Conservation (phyloP, 2,113 vertebrate genomes). For the Ictalurus furcatus region DNA sequence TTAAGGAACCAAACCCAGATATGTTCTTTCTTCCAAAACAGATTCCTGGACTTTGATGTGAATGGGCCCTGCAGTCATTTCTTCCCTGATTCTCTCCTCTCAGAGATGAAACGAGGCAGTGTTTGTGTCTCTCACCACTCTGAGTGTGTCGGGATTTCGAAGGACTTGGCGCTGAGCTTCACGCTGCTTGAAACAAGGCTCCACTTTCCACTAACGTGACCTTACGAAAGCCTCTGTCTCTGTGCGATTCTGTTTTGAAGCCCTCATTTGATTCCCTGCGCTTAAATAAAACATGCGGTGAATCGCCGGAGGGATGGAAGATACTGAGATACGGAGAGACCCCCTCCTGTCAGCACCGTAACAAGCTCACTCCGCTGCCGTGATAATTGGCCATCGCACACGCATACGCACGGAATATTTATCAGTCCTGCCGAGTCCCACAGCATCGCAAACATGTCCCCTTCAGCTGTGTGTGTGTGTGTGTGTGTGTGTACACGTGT, state of each 20-base stretch:
- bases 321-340: constrained; percentile 37
- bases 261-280: constrained; percentile 47
- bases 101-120: constrained; percentile 34
- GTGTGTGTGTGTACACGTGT: background rate
- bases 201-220: constrained; percentile 50
- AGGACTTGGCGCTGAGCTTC: constrained; percentile 16
- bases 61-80: constrained; percentile 18
- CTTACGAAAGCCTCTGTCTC: constrained; percentile 46
- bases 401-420: constrained; percentile 47
- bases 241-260: constrained; percentile 41
- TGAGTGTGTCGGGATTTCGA: background rate
- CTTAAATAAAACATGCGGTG: constrained; percentile 57
- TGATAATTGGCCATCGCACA: constrained; percentile 53
- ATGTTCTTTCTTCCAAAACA: background rate
- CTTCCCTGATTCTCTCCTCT: constrained; percentile 20
- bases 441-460: constrained; percentile 26
- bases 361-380: constrained; percentile 47
- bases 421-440: constrained; percentile 40
- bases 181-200: constrained; percentile 21
- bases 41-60: constrained; percentile 33
- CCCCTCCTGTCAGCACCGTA: constrained; percentile 47
- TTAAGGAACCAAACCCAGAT: constrained; percentile 14
- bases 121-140: constrained; percentile 28
- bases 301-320: constrained; percentile 18
- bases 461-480: constrained; percentile 8